These are phyloP conservation scores for Cancer borealis DNA, from an alignment of 2,888 invertebrate species.

Conservation along the genomic window DNA sequence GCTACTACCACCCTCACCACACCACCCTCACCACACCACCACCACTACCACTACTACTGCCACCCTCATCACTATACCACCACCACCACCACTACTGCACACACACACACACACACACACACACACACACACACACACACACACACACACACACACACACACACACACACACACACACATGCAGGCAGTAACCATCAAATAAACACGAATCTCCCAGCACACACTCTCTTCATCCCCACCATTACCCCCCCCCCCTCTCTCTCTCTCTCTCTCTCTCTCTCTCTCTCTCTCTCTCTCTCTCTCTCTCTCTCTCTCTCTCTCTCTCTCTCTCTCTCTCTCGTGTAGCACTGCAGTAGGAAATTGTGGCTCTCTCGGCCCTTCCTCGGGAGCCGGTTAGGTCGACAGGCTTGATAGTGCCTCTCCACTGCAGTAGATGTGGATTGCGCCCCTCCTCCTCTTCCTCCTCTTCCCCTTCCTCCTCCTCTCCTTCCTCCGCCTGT, in stretches of 20 bases:
- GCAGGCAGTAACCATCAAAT: not conserved
- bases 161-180: constrained; percentile 50
- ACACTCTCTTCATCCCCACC: not conserved
- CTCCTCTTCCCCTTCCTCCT: not conserved
- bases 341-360: not conserved
- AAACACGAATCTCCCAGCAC: not conserved
- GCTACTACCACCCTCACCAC: not conserved
- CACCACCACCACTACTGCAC: not conserved
- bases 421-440: not conserved
- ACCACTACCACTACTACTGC: not conserved
- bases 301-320: not conserved
- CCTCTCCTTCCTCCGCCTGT: not conserved
- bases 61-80: not conserved
- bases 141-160: constrained; percentile 47
- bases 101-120: constrained; percentile 22
- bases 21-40: not conserved
- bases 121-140: constrained; percentile 48
- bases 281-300: constrained; percentile 20
- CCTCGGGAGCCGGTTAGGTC: not conserved
- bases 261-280: constrained; percentile 16
- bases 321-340: not conserved
- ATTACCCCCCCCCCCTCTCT: not conserved
- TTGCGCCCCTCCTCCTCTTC: not conserved
- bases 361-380: not conserved
- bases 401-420: not conserved